Evolutionary conservation across 1,140 invertebrate species (phyloP).

Genomic region (Pseudobourletiella spinata): DNA sequence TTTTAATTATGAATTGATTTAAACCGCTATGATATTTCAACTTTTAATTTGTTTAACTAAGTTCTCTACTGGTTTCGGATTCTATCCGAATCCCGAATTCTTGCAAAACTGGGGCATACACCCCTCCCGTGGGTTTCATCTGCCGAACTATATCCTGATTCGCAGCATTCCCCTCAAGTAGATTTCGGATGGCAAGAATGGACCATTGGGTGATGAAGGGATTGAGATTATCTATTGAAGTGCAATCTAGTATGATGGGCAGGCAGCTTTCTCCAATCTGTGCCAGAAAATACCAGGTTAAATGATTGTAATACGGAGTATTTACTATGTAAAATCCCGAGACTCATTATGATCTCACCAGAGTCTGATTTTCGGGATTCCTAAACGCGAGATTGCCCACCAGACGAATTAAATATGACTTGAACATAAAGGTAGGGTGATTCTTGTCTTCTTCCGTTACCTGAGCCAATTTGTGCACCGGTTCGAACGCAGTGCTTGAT

Average conservation of each 20-base stretch:
- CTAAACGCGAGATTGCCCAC: slow-evolving; percentile 1
- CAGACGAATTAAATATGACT: slow-evolving; percentile 1
- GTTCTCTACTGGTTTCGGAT: too few species aligned
- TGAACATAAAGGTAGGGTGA: slow-evolving; percentile 7
- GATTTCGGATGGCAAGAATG: neutral
- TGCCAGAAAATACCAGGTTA: neutral
- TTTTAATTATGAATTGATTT: too few species aligned
- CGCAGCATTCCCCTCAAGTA: neutral
- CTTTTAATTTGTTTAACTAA: too few species aligned
- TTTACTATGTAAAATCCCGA: neutral
- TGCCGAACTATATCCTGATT: neutral
- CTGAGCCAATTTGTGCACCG: neutral
- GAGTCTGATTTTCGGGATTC: neutral
- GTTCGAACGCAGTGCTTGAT: neutral
- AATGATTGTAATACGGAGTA: neutral
- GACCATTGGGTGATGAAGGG: slow-evolving; percentile 11
- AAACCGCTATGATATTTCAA: too few species aligned
- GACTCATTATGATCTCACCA: neutral
- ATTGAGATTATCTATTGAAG: neutral
- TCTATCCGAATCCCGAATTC: neutral
- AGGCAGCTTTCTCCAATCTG: neutral
- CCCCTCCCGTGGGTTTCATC: neutral
- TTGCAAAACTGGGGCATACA: neutral
- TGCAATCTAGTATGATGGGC: neutral
- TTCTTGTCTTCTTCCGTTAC: neutral